Evolutionary conservation across 2,888 invertebrate species (phyloP), one percentile per base, ranked within the genome.

Genomic region (Oligia strigilis): DNA sequence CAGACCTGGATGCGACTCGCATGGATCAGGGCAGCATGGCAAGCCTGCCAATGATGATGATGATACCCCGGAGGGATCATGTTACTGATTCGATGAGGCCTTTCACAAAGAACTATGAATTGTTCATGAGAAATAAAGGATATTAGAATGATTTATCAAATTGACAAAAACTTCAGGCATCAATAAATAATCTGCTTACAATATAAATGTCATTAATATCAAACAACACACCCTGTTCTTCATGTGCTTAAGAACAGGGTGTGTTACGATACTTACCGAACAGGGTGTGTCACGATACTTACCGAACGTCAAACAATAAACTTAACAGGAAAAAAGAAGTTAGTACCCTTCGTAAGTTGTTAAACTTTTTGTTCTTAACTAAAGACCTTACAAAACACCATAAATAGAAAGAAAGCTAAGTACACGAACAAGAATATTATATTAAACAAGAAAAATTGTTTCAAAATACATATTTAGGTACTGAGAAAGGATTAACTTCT

Each of bases 401-500:
- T 58, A 17, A 69, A 60, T 13, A 11, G 11, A 62, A 29, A 72
- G 14, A 55, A 72, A 55, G 14, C 6, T 11, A 46, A 60, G 52
- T 69, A 52, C 2, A 81, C 29, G 19, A 66, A 40, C 11, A 19
- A 69, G 49, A 77, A 84, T 43, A 72, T 72, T 64, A 58, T 11
- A 29, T 67, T 49, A 74, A 58, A 74, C 14, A 69, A 72, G 62
- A 29, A 80, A 82, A 72, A 76, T 70, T 75, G 6, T 70, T 76
- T 36, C 72, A 70, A 81, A 85, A 71, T 85, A 81, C 70, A 83
- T 83, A 83, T 83, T 87, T 79, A n/a, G n/a, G n/a, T n/a, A 72
- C 80, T 14, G 4, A 65, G 49, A 71, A 74, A 79, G 79, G 71
- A 78, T 86, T 72, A 83, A 74, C 67, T 72, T 82, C 69, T 78